Base-by-base conservation (phyloP, 2,797 vertebrate genomes). In the Gastrophryne carolinensis region DNA sequence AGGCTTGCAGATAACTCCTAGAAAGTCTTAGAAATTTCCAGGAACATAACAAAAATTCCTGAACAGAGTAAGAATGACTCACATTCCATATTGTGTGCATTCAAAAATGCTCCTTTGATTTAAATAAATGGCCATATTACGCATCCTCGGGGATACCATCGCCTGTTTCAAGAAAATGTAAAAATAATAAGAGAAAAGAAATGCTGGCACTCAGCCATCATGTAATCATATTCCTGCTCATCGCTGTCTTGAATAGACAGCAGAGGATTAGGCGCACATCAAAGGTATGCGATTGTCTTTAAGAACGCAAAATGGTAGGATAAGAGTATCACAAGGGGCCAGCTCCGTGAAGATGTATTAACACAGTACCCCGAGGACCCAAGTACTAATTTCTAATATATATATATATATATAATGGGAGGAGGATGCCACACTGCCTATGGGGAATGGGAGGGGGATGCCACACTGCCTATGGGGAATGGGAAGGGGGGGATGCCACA, bases 141-240 rank as follows among this genome's bases (percentile, higher is more conserved):
- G 8, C 37, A 21, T 49, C 26, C 63, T 64, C 32, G 44, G 44
- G 62, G 11, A 12, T 30, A 17, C 39, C 17, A n/a, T n/a, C 12
- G 62, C 27, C 24, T 61, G 17, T 37, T 27, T 52, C 21, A 15
- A 52, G 39, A 29, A 5, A 26, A 52, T 62, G 21, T 49, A 53
- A 61, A 63, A 24, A 41, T 63, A 63, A 39, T 30, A n/a, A 6
- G 29, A 72, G 52, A 62, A 72, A 63, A 27, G 21, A 30, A 62
- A 72, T 52, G 21, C 2, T 1, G 35, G 21, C 30, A 34, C 12
- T 56, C 24, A 35, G 34, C 5, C 6, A 4, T 41, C 26, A 24
- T 7, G 24, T 54, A 30, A 73, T 64, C 24, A 39, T 21, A 34
- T 50, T 30, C 27, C 58, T 41, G 17, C 29, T 62, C 17, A 32